These are phyloP conservation scores for Abrostola tripartita DNA, from an alignment of 2,888 invertebrate species.

Conservation along the genomic window DNA sequence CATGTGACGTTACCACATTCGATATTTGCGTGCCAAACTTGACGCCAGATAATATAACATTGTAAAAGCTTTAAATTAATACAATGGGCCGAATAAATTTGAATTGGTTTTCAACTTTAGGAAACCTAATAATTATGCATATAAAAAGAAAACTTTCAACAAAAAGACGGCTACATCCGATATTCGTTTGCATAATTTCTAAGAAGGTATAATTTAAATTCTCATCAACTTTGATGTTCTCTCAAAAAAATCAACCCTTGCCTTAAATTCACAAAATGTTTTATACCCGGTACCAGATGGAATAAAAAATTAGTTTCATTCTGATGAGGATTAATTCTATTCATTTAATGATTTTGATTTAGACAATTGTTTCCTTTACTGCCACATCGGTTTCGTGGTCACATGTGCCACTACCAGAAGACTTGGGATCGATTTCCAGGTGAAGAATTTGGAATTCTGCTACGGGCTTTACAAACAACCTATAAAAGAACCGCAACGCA, in stretches of 20 bases:
- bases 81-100: constrained; percentile 10
- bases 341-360: constrained; percentile 31
- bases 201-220: constrained; percentile 63
- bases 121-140: constrained; percentile 45
- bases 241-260: constrained; percentile 67
- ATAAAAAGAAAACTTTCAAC: constrained; percentile 43
- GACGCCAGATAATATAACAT: not conserved
- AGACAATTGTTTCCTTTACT: not conserved
- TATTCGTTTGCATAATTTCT: constrained; percentile 70
- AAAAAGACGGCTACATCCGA: constrained; percentile 55
- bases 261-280: constrained; percentile 62
- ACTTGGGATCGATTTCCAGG: no score
- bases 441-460: no score
- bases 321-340: constrained; percentile 58
- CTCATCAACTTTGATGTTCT: constrained; percentile 68
- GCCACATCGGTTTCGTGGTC: no score
- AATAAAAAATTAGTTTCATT: constrained; percentile 63
- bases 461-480: no score
- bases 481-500: no score
- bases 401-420: no score
- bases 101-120: constrained; percentile 28
- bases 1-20: no score
- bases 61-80: not conserved
- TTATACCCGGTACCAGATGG: constrained; percentile 59
- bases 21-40: not conserved